These are phyloP conservation scores for Spodoptera frugiperda DNA, from an alignment of 1,140 invertebrate genomes.

Conservation along the genomic window DNA sequence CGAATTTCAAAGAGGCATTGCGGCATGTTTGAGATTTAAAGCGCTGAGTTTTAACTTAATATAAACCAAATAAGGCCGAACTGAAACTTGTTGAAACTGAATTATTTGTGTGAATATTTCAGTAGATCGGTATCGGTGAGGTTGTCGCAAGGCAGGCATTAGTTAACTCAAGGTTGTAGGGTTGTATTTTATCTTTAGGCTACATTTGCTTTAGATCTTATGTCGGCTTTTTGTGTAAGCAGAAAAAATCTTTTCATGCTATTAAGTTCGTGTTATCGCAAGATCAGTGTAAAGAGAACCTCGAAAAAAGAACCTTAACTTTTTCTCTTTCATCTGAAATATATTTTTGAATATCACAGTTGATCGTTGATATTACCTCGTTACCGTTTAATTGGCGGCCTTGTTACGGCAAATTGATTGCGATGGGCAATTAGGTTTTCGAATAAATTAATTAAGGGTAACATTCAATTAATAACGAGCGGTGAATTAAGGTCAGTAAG, in stretches of 20 bases:
- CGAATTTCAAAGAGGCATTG: constrained; percentile 42
- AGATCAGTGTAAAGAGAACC: not conserved
- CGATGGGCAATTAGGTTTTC: constrained; percentile 43
- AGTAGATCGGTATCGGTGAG: not conserved
- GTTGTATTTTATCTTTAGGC: constrained; percentile 32
- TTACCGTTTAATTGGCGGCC: constrained; percentile 41
- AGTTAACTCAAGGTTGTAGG: constrained; percentile 6
- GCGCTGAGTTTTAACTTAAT: constrained; percentile 2
- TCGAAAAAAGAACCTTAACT: not conserved
- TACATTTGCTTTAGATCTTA: constrained; percentile 22
- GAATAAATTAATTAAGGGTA: constrained; percentile 43
- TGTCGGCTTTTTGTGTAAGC: constrained; percentile 1
- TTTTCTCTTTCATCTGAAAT: not conserved
- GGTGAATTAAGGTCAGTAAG: constrained; percentile 25
- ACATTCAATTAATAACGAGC: constrained; percentile 35
- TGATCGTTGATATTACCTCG: constrained; percentile 40
- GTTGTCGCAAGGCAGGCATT: constrained; percentile 5
- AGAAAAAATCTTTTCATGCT: constrained; percentile 14
- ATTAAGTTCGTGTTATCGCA: constrained; percentile 7
- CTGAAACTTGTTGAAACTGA: constrained; percentile 19
- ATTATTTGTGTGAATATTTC: constrained; percentile 10
- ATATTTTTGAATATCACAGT: constrained; percentile 16
- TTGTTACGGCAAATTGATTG: constrained; percentile 42
- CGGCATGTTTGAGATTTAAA: constrained; percentile 31
- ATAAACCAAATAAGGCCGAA: constrained; percentile 3